These are phyloP conservation scores for Hetaerina titia DNA, from an alignment of 2,888 invertebrate species.

Conservation along the genomic window DNA sequence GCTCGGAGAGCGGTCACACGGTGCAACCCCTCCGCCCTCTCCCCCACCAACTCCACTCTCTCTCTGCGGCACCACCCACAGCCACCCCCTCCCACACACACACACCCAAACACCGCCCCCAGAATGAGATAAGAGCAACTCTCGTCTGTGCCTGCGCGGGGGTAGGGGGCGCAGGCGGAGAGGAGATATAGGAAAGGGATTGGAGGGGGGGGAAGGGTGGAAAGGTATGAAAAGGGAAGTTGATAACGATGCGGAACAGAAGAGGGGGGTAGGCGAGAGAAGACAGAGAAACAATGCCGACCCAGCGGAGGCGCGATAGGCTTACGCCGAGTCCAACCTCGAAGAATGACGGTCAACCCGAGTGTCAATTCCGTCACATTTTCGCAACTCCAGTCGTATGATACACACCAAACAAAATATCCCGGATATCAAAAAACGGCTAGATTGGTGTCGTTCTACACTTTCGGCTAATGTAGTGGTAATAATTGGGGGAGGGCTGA, in stretches of 20 bases:
- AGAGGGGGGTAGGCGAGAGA: background rate
- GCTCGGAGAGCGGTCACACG: background rate
- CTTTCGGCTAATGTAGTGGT: no score
- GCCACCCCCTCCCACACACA: background rate
- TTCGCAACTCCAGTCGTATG: no score
- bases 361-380: no score
- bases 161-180: background rate
- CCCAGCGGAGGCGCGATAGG: no score
- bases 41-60: no score
- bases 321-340: no score
- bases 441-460: no score
- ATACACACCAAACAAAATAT: no score
- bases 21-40: background rate
- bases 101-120: background rate
- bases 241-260: background rate
- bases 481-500: no score
- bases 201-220: background rate
- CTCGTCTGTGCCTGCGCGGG: background rate
- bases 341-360: no score
- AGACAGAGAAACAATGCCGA: no score
- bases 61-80: background rate
- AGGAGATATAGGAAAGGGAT: background rate
- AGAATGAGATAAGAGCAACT: constrained; percentile 18
- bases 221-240: background rate
- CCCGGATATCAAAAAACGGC: no score